Evolutionary conservation across 2,113 vertebrate genomes (phyloP).

Genomic region (Phasianus colchicus): DNA sequence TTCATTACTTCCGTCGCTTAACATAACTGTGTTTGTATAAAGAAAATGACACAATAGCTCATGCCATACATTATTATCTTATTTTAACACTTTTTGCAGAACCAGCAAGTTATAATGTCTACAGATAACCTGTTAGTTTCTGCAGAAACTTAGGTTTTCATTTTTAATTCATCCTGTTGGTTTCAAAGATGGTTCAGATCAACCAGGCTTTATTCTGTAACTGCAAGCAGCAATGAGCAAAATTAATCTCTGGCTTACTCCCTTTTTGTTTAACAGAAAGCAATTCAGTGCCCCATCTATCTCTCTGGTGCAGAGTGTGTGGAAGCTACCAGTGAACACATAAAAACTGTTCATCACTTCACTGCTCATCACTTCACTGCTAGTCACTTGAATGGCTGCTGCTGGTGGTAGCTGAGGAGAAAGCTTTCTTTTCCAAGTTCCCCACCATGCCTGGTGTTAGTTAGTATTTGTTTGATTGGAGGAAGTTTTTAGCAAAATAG

Average conservation of each 20-base stretch:
- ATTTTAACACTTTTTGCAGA: neutral
- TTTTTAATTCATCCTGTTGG: neutral
- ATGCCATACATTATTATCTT: neutral
- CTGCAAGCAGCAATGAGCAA: neutral
- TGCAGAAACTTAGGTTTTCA: neutral
- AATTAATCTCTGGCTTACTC: conserved; percentile 18
- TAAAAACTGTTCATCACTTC: neutral
- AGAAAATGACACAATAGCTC: neutral
- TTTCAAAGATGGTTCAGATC: conserved; percentile 2
- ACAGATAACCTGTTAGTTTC: neutral
- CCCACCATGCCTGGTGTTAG: neutral
- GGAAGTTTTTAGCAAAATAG: conserved; percentile 12
- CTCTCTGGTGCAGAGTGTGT: neutral
- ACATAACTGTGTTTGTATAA: neutral
- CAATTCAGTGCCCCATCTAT: neutral
- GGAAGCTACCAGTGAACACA: neutral
- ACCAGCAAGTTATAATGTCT: neutral
- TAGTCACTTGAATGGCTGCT: neutral
- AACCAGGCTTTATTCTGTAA: conserved; percentile 11
- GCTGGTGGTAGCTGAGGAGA: neutral
- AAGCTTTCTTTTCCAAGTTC: neutral
- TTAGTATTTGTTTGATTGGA: neutral
- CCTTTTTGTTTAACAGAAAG: conserved; percentile 5
- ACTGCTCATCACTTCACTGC: conserved; percentile 5
- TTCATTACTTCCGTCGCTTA: conserved; percentile 1